Conservation (phyloP, 2,113 vertebrate genomes). For the Cebus imitator region DNA sequence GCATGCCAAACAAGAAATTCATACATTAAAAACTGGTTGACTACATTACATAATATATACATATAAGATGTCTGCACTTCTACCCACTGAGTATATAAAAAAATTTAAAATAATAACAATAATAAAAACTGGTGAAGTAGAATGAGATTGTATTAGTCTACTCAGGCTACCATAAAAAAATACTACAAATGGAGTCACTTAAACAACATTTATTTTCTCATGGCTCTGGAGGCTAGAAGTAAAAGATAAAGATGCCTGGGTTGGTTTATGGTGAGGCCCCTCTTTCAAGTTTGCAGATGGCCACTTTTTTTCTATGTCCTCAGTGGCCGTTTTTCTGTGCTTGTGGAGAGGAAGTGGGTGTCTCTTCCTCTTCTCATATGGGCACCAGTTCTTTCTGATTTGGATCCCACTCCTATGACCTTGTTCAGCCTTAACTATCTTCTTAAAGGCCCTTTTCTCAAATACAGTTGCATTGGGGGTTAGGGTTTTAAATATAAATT, state of each 20-base stretch:
- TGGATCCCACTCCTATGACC: not conserved
- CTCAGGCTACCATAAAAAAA: not conserved
- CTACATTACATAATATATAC: too few species aligned
- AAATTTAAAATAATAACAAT: too few species aligned
- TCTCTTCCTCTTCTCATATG: not conserved
- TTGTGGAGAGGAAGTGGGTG: not conserved
- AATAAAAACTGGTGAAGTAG: not conserved
- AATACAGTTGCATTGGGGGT: not conserved
- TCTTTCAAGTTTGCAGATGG: not conserved
- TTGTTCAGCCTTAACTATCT: slow-evolving; percentile 2
- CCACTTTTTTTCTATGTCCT: not conserved
- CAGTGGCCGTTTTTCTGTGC: not conserved
- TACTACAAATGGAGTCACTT: not conserved
- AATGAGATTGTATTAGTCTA: not conserved
- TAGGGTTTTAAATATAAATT: not conserved
- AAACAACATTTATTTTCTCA: slow-evolving; percentile 32
- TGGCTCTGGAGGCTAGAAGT: not conserved
- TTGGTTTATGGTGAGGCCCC: not conserved
- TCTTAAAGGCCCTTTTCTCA: not conserved
- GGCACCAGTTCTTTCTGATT: not conserved
- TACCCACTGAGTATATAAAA: too few species aligned
- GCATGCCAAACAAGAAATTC: not conserved
- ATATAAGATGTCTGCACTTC: too few species aligned
- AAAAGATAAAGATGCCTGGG: not conserved
- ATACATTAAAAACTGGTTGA: not conserved